phyloP scores from a whole-genome alignment of 2,113 vertebrate genomes.

The Coturnix japonica region DNA sequence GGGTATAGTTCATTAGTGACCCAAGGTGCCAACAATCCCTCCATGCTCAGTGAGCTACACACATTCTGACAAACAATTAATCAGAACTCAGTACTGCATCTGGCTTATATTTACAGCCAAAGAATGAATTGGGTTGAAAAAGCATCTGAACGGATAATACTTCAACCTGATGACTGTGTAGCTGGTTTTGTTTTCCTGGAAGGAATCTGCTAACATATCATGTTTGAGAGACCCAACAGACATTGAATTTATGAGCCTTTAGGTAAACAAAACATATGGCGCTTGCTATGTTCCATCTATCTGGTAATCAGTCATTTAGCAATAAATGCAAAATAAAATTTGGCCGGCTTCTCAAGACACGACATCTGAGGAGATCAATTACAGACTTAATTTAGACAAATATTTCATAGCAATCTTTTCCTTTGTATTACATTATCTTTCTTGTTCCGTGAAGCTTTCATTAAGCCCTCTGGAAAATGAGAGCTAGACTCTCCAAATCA shows the following conservation, averaged over 20 bases:
- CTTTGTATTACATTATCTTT: neutral
- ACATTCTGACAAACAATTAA: conserved; percentile 37
- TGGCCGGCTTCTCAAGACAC: conserved; percentile 13
- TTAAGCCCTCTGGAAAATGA: neutral
- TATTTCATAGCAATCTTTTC: neutral
- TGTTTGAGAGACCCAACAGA: conserved; percentile 46
- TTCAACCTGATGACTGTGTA: conserved; percentile 55
- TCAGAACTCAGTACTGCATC: conserved; percentile 37
- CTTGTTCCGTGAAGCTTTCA: neutral
- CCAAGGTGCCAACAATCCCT: neutral
- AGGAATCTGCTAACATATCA: conserved; percentile 51
- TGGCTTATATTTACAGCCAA: conserved; percentile 39
- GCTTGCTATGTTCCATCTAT: conserved; percentile 27
- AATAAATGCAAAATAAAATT: conserved; percentile 28
- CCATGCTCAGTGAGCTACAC: neutral
- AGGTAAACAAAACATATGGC: conserved; percentile 61
- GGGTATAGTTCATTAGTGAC: neutral
- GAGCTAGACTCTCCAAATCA: neutral
- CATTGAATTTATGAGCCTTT: conserved; percentile 39
- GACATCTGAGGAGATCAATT: conserved; percentile 32
- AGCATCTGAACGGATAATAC: conserved; percentile 49
- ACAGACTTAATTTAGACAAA: conserved; percentile 49
- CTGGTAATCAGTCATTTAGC: conserved; percentile 53
- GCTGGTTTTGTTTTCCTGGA: conserved; percentile 57
- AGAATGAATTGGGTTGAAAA: conserved; percentile 14